Evolutionary conservation across 1,140 invertebrate genomes (phyloP).

Genomic region (Sminthurides bifidus): DNA sequence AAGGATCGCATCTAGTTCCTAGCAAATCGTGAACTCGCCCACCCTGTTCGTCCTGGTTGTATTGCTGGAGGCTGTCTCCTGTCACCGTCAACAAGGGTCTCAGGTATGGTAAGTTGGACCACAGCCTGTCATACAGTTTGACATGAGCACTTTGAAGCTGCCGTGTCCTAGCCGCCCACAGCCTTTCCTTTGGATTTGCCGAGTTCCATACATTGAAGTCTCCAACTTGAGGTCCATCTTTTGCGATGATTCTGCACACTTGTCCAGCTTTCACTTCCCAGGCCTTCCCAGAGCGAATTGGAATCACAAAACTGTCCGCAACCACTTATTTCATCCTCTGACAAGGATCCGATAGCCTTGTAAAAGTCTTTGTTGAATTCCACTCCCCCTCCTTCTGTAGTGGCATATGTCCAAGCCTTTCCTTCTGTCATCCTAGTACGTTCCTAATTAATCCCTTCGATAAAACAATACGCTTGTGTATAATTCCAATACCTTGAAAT

Average conservation of each 20-base stretch:
- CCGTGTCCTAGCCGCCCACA: conserved; percentile 39
- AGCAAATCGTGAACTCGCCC: conserved; percentile 41
- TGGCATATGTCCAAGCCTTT: conserved; percentile 17
- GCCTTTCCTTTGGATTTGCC: conserved; percentile 38
- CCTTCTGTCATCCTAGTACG: background rate
- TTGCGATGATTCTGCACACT: conserved; percentile 24
- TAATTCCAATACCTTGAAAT: too few relatives aligned
- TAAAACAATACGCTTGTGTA: too few relatives aligned
- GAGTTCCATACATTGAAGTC: conserved; percentile 42
- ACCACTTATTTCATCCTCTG: conserved; percentile 1
- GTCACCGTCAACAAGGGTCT: conserved; percentile 43
- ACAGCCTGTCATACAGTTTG: conserved; percentile 38
- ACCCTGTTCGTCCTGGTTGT: conserved; percentile 42
- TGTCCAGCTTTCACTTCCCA: conserved; percentile 29
- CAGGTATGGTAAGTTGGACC: conserved; percentile 41
- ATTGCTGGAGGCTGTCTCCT: conserved; percentile 37
- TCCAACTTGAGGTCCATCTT: conserved; percentile 34
- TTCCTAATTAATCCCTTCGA: too few relatives aligned
- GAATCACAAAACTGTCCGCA: conserved; percentile 22
- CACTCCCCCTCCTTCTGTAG: conserved; percentile 6
- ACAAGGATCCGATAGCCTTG: background rate
- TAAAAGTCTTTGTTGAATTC: conserved; percentile 18
- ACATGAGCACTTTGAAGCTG: conserved; percentile 40
- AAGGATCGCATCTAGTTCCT: conserved; percentile 41
- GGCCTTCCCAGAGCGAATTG: conserved; percentile 24